Base-by-base conservation (phyloP, 2,113 vertebrate species). In the Smithornis capensis region DNA sequence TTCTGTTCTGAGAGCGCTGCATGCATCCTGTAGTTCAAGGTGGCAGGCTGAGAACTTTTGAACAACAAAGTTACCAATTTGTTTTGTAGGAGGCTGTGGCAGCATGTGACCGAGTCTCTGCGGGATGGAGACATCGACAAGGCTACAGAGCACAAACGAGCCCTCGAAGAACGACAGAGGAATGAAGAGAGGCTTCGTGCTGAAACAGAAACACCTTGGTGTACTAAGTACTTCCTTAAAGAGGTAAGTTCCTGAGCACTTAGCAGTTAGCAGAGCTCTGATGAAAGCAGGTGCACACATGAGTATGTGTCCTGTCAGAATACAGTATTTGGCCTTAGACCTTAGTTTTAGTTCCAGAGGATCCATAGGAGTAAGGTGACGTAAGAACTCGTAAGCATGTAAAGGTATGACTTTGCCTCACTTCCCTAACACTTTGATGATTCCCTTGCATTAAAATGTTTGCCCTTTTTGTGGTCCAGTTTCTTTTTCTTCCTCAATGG, bases 111-210 rank as follows among this genome's bases (percentile, higher is more conserved):
- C 0, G 98, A 99, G 87, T 97, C 99, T 55, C 94, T 99, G 89
- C 98, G 98, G 92, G 98, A 99, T 96, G 98, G 98, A 92, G 98
- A 99, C 75, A 99, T 99, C 1, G 99, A 99, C 23, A 99, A 99
- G 89, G 99, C 99, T 85, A 99, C 99, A 0, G 99, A 99, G 91
- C 99, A 99, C 97, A 99, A 99, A 90, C 97, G 98, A 77, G 94
- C 98, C 47, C 98, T 99, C 68, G 99, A 99, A 83, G 99, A 99
- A 60, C 96, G 98, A 42, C 99, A 99, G 97, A 98, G 99, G 91
- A 98, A 98, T 1, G 99, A 99, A 83, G 99, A 99, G 96, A 97
- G 99, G 40, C 98, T 98, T 91, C 99, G 99, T 10, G 97, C 93
- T 6, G 99, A 99, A 96, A 99, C 99, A 1, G 98, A 98, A 90